Conservation (phyloP, 1,140 invertebrate genomes). For the Euglossa dilemma region DNA sequence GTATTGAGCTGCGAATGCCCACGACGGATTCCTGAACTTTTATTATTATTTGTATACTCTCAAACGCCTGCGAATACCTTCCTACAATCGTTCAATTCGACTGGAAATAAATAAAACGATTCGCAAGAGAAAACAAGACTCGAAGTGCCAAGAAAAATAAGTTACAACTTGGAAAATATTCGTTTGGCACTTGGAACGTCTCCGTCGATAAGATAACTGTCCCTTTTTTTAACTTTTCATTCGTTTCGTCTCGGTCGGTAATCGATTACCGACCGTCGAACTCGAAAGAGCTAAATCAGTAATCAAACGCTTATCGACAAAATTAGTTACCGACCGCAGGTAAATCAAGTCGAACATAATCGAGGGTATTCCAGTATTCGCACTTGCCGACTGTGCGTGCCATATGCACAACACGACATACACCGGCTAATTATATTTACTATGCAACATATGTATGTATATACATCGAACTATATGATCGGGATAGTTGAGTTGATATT, state of each 20-base stretch:
- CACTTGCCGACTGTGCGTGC: background rate
- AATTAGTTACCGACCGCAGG: background rate
- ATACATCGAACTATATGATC: conserved; percentile 43
- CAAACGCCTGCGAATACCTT: background rate
- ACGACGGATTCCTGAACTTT: conserved; percentile 47
- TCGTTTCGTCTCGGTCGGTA: background rate
- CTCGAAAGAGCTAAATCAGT: background rate
- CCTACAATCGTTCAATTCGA: background rate
- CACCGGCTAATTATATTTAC: conserved; percentile 44
- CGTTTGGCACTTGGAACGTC: background rate
- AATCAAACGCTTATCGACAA: background rate
- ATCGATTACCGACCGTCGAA: background rate
- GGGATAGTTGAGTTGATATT: conserved; percentile 46
- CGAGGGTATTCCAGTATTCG: background rate
- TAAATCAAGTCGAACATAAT: background rate
- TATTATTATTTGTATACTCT: conserved; percentile 19
- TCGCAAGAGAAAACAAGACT: background rate
- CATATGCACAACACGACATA: background rate
- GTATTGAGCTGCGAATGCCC: conserved; percentile 48
- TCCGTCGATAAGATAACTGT: background rate
- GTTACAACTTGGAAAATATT: background rate
- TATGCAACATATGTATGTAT: conserved; percentile 53
- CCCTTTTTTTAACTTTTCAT: background rate
- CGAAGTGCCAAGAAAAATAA: background rate
- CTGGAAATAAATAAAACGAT: background rate